Conservation (phyloP, 2,113 vertebrate genomes). For the Baryphthengus martii region DNA sequence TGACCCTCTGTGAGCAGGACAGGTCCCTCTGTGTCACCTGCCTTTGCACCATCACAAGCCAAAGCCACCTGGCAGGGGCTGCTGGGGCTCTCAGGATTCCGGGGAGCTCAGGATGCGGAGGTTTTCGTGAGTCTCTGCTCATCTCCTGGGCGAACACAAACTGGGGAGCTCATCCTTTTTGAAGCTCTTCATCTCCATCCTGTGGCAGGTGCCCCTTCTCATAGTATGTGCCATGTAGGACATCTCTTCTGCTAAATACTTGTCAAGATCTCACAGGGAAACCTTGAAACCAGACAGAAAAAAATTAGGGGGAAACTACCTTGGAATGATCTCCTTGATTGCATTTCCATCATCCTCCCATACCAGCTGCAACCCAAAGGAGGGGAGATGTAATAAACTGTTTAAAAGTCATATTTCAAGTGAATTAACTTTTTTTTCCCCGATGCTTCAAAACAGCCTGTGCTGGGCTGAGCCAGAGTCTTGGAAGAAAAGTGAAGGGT, state of each 20-base stretch:
- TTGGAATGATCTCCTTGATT: background rate
- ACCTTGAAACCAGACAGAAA: background rate
- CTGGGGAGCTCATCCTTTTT: background rate
- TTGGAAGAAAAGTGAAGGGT: constrained; percentile 31
- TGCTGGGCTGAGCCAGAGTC: background rate
- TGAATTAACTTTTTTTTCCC: background rate
- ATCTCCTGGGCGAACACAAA: background rate
- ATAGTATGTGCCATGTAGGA: accelerated
- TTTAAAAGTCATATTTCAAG: constrained; percentile 25
- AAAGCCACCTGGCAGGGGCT: background rate
- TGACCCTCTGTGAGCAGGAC: background rate
- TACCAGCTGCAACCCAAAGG: background rate
- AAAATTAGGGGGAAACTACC: background rate
- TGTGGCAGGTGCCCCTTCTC: accelerated
- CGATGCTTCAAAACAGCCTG: constrained; percentile 41
- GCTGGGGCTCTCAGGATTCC: background rate
- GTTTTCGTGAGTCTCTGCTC: background rate
- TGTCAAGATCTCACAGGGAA: background rate
- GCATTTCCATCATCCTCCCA: background rate
- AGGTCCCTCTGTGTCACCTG: accelerated
- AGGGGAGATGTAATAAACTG: background rate
- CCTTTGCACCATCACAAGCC: background rate
- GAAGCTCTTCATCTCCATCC: background rate
- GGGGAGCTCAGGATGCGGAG: background rate
- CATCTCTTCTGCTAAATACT: background rate